Base-by-base conservation (phyloP, 2,113 vertebrate genomes). In the Pagrus major region DNA sequence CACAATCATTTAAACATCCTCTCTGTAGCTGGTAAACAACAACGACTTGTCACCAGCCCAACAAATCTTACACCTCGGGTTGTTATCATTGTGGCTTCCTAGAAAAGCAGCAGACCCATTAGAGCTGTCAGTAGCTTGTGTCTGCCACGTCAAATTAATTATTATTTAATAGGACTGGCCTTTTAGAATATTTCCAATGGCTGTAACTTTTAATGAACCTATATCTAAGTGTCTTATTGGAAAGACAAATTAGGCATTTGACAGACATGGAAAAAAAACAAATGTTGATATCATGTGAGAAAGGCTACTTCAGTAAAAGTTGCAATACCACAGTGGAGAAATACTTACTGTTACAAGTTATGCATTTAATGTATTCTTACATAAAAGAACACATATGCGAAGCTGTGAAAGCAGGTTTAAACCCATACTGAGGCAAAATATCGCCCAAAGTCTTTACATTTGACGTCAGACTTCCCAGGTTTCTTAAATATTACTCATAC, bases 1-100 rank as follows among this genome's bases (percentile, higher is more conserved):
- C 33, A n/a, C 41, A 35, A 52, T 59, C 27, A n/a, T 69, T 37
- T 61, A 21, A 11, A 72, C 2, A 15, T 39, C 25, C 33, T 49
- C 70, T 46, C 35, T 41, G n/a, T 23, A 37, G 61, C 29, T 31
- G 33, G 33, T 41, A 41, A 59, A 64, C 56, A 75, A 29, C 29
- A 5, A 27, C 3, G 41, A 33, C 70, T 51, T 56, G 55, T 68
- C 70, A 73, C 18, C n/a, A 63, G 58, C 21, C 23, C 61, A 72
- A 37, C 18, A 60, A 14, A 25, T 11, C 23, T 14, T 55, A 54
- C 55, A 77, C 21, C 25, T 46, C 6, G 18, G n/a, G 31, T 52
- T 84, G 60, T 61, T 80, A 9, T 78, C 76, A 25, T 78, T 69
- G n/a, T 42, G 65, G 20, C 56, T 72, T 71, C 55, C 44, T 41